Percentiles rank a stretch among this genome's conserved stretches.
Evolutionary conservation across 2,797 vertebrate genomes (phyloP).

Genomic region (Gambelia wislizenii): DNA sequence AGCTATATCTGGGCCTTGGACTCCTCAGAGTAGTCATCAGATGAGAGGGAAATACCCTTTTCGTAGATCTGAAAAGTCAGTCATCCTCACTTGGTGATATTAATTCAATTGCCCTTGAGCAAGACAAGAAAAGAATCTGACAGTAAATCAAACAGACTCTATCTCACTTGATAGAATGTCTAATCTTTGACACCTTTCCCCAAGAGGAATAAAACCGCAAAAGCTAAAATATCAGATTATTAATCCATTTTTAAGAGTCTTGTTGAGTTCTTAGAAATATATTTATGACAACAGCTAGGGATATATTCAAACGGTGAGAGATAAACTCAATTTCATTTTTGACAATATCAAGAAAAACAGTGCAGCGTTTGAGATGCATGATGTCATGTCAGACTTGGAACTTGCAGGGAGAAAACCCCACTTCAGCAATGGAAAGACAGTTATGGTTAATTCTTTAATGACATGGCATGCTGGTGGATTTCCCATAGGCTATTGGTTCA

Average conservation of each 20-base stretch:
- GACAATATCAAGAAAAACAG: not conserved
- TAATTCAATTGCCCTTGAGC: conserved; percentile 53
- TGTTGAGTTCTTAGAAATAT: conserved; percentile 43
- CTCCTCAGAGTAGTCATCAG: conserved; percentile 40
- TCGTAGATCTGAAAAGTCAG: conserved; percentile 54
- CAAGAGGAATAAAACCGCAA: conserved; percentile 52
- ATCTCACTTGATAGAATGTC: conserved; percentile 46
- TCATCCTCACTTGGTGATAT: conserved; percentile 57
- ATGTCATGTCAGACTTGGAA: conserved; percentile 1
- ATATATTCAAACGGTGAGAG: not conserved
- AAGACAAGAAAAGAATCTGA: conserved; percentile 51
- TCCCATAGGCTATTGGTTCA: not conserved
- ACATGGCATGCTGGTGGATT: too few relatives aligned
- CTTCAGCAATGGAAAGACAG: conserved; percentile 21
- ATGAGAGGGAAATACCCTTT: conserved; percentile 45
- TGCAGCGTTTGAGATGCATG: not conserved
- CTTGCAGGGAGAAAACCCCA: not conserved
- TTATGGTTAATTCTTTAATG: not conserved
- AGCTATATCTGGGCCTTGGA: conserved; percentile 36
- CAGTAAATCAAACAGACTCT: conserved; percentile 44
- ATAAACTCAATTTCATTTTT: not conserved
- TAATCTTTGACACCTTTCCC: conserved; percentile 40
- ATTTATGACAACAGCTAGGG: conserved; percentile 1
- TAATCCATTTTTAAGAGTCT: conserved; percentile 54
- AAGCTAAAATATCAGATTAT: conserved; percentile 58